Conservation (phyloP, 2,797 vertebrate genomes). For the Sternotherus odoratus region DNA sequence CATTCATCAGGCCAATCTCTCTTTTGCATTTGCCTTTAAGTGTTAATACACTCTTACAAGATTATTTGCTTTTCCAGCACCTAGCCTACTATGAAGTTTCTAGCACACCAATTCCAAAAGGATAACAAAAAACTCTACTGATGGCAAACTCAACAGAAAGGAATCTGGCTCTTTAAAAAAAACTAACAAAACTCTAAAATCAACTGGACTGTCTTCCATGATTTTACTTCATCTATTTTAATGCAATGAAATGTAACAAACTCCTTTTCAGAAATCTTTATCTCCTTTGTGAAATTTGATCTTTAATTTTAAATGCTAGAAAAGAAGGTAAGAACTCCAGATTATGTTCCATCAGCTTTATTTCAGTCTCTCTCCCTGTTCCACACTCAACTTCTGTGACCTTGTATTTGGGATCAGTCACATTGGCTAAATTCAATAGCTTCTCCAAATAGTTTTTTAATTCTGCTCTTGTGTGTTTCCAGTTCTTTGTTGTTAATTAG, state of each 20-base stretch:
- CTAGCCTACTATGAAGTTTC: neutral
- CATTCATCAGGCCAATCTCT: neutral
- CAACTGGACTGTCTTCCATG: neutral
- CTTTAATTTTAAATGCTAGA: neutral
- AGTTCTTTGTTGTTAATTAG: constrained; percentile 37
- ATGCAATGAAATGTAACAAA: neutral
- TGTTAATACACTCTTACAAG: neutral
- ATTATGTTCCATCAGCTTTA: neutral
- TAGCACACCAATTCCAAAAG: neutral
- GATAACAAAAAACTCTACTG: neutral
- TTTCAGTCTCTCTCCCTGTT: constrained; percentile 14
- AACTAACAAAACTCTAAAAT: accelerated
- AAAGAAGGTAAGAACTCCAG: constrained; percentile 16
- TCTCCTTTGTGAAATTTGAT: neutral
- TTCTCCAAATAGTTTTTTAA: constrained; percentile 1
- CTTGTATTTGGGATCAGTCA: neutral
- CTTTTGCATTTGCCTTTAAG: neutral
- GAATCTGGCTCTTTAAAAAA: neutral
- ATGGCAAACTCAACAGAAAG: neutral
- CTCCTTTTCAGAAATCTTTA: neutral
- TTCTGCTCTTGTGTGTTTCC: constrained; percentile 4
- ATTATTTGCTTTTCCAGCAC: neutral
- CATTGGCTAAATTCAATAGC: neutral
- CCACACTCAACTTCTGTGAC: neutral
- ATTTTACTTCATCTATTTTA: neutral